A percentile compares a stretch with the other conserved stretches of the same genome.
Evolutionary conservation across 2,113 vertebrate genomes (phyloP).

Genomic region (Loxodonta africana): DNA sequence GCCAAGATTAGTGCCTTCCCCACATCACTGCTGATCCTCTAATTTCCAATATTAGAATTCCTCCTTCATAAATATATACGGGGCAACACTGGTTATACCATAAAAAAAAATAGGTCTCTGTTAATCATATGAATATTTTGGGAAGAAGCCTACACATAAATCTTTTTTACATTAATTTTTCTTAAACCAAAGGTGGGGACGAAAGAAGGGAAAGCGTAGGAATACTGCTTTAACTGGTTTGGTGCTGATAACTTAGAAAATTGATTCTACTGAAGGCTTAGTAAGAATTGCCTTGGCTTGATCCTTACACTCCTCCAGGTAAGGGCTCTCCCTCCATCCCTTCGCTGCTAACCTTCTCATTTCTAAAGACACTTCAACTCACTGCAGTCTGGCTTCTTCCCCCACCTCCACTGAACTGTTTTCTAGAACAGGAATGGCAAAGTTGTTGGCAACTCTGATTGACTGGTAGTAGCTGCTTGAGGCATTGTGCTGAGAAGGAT

Average conservation of each 20-base stretch:
- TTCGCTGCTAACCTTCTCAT: background rate
- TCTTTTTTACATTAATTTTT: constrained; percentile 61
- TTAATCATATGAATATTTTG: constrained; percentile 76
- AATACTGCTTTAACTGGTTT: constrained; percentile 45
- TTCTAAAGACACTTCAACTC: background rate
- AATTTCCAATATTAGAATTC: constrained; percentile 68
- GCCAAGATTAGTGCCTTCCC: constrained; percentile 51
- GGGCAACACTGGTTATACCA: constrained; percentile 64
- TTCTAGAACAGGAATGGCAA: constrained; percentile 27
- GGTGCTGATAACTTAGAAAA: constrained; percentile 53
- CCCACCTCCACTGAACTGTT: background rate
- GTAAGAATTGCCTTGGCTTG: background rate
- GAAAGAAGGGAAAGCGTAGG: constrained; percentile 37
- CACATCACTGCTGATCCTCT: constrained; percentile 40
- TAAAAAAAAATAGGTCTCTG: constrained; percentile 34
- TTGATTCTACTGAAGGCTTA: constrained; percentile 26
- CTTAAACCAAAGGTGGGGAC: constrained; percentile 23
- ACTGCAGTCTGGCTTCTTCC: constrained; percentile 14
- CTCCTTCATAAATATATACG: constrained; percentile 59
- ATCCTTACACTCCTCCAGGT: background rate
- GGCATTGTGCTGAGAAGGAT: constrained; percentile 47
- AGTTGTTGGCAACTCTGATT: constrained; percentile 24
- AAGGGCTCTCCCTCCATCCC: constrained; percentile 13
- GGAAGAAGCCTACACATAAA: constrained; percentile 59
- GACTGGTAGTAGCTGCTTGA: constrained; percentile 4